Evolutionary conservation across 2,888 invertebrate genomes (phyloP), one percentile per base, ranked within the genome.

Genomic region (Pherbina coryleti): DNA sequence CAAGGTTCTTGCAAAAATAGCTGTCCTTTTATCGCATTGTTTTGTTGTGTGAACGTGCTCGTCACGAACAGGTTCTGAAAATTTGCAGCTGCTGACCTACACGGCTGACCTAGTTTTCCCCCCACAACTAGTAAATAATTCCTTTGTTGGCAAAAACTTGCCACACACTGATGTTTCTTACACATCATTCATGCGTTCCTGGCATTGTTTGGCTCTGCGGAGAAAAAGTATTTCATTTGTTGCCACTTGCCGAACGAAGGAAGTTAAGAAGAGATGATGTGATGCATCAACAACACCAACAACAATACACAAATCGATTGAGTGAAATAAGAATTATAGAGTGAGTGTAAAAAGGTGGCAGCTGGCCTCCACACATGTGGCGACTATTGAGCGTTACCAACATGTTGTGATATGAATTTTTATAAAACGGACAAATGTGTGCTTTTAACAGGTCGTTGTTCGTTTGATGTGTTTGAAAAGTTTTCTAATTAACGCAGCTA

Each of bases 191-290:
- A 74, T 87, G 87, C 75, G 86, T 83, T 86, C 87, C 87, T 86
- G 84, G 83, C 84, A 78, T 69, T 83, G 83, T 84, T 88, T 86
- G 85, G 86, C 87, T 86, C 87, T 84, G 85, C 86, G 82, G 86
- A 86, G 86, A 87, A 88, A 87, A 88, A 53, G 34, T 22, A 25
- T 34, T 67, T 55, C 49, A 22, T 55, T 53, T 75, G 75, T 75
- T 75, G 75, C 75, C 66, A 73, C 49, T 67, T 49, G 53, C 3
- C 9, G 7, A 22, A n/a, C n/a, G 49, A 31, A 34, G 57, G n/a
- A 31, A 64, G 25, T 64, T n/a, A 17, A 28, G 28, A 64, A 28
- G 11, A 2, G 11, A 44, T 44, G 11, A 44, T 44, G 11, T 2
- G 31, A 44, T 11, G 11, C 44, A 44, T 44, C 44, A 44, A 0